Evolutionary conservation across 1,140 invertebrate species (phyloP).

Genomic region (Pseudachorutes palmiensis): DNA sequence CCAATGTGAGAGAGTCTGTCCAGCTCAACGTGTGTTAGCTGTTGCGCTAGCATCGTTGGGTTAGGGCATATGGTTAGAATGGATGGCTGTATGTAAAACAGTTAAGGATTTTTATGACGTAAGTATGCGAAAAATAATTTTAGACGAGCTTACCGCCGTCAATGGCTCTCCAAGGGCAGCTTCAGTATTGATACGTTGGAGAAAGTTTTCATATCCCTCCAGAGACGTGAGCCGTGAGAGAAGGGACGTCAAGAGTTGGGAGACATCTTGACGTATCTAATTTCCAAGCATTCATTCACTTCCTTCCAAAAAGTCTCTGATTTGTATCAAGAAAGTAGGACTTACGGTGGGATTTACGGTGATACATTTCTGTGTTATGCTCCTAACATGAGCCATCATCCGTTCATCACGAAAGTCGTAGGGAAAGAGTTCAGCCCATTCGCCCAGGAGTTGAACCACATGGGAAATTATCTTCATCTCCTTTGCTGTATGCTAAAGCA

Average conservation of each 20-base stretch:
- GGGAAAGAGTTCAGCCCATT: slow-evolving; percentile 92
- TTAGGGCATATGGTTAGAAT: slow-evolving; percentile 57
- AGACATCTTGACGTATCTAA: slow-evolving; percentile 44
- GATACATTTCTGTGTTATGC: slow-evolving; percentile 75
- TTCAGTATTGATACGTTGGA: slow-evolving; percentile 49
- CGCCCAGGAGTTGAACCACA: slow-evolving; percentile 71
- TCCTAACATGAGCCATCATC: slow-evolving; percentile 83
- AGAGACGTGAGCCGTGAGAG: slow-evolving; percentile 44
- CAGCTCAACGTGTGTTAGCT: slow-evolving; percentile 89
- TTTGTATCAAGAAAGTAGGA: neutral
- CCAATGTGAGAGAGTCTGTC: slow-evolving; percentile 89
- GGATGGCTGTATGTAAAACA: slow-evolving; percentile 31
- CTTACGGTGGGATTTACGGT: slow-evolving; percentile 50
- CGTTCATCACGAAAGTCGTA: slow-evolving; percentile 93
- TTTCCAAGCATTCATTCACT: neutral
- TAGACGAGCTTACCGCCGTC: slow-evolving; percentile 44
- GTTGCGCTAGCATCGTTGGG: slow-evolving; percentile 77
- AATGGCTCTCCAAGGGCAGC: slow-evolving; percentile 49
- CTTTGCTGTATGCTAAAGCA: slow-evolving; percentile 19
- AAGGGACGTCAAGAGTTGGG: slow-evolving; percentile 46
- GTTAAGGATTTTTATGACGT: neutral
- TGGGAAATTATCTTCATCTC: slow-evolving; percentile 50
- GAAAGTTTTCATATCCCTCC: slow-evolving; percentile 50
- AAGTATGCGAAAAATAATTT: neutral
- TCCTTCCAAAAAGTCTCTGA: too few relatives aligned